Base-by-base conservation (phyloP, 2,113 vertebrate species). In the Hiodon alosoides region DNA sequence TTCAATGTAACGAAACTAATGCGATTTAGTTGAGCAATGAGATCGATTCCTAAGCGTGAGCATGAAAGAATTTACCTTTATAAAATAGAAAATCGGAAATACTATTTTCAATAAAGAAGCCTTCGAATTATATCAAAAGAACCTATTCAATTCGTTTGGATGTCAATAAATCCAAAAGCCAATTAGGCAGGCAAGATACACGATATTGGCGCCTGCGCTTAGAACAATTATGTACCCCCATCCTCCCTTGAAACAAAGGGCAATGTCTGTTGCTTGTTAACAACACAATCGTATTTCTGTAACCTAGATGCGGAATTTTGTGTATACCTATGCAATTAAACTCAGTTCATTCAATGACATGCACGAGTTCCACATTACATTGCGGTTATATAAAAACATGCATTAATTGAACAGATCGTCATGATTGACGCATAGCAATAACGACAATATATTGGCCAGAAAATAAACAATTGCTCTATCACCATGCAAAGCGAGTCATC, bases 91-190 rank as follows among this genome's bases (percentile, higher is more conserved):
- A 59, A 6, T 4, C 4, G 14, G 14, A 14, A 11, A 9, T 59
- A 9, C 4, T 59, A 9, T 59, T 57, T 59, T 59, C 58, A 6
- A 14, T 59, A 59, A 59, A 59, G 14, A 59, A 61, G 47, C n/a
- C 4, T 61, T 61, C 31, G 16, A 57, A 50, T 61, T 53, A 58
- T 66, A 67, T 84, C 75, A 73, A 64, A 82, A 76, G 78, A 82
- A 81, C 81, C 51, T 65, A 46, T 65, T 64, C 81, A 78, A 74
- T 82, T 85, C 82, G 80, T 16, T 69, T 62, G 77, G 75, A 77
- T 78, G 82, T 81, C 83, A 81, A 83, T 87, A 83, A 81, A 84
- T 83, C 81, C 79, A 58, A 78, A 72, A 76, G 69, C 76, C 65
- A 52, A 75, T 75, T 48, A 69, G 59, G 68, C 50, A 73, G 76